Base-by-base conservation (phyloP, 2,113 vertebrate species). In the Ptilorrhoa leucosticta region DNA sequence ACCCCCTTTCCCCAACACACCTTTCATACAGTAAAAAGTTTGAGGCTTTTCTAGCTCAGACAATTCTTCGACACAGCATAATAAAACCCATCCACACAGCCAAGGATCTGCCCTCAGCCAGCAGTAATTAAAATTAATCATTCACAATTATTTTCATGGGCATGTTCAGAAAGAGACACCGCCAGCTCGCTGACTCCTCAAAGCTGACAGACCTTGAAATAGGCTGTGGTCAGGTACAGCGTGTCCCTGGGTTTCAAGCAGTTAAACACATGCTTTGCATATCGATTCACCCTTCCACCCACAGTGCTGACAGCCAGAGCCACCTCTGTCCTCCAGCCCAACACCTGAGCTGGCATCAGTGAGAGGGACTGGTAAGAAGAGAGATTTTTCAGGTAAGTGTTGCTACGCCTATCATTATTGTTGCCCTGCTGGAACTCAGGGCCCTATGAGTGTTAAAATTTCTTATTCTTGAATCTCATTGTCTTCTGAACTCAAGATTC, bases 151-250 rank as follows among this genome's bases (percentile, higher is more conserved):
- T 95, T 97, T 96, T 94, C 94, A 95, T 18, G 53, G 61, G 39
- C 63, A 84, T 79, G 53, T 84, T 96, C 71, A 78, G 76, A 95
- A 95, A 89, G 61, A 93, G 72, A 72, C 69, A 42, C 64, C 2
- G 56, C 60, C 85, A 82, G 93, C 76, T 88, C 30, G 0, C 88
- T 50, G 80, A 87, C 87, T 93, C 88, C 93, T 96, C 86, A 64
- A 89, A 95, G 90, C 19, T 96, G 93, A 95, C 94, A 94, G 96
- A 96, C 96, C 94, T 95, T 97, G 96, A 96, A 96, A 96, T 96
- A 96, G 92, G 90, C 77, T 95, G 83, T 88, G 93, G 94, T 78
- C 94, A 90, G 93, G 94, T 93, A 95, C 85, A 47, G 83, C 1
- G 0, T 1, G 13, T 82, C 75, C 83, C 80, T 83, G 93, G 93